Evolutionary conservation across 1,140 invertebrate species (phyloP).

Genomic region (Calephelis virginiensis): DNA sequence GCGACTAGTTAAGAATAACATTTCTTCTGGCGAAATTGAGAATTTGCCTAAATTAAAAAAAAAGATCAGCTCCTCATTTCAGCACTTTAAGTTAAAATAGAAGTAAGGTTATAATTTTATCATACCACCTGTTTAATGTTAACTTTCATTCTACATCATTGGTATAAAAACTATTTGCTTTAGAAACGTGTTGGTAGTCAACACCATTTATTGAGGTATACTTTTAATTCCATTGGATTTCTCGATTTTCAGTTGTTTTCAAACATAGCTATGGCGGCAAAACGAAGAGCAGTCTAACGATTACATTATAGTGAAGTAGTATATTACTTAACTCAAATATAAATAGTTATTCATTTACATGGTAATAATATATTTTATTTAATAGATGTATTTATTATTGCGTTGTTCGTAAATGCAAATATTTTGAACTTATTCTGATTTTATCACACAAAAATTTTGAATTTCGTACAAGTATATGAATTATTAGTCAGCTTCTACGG

Average conservation of each 20-base stretch:
- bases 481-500: constrained; percentile 51
- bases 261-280: not conserved
- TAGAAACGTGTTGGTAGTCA: too few relatives aligned
- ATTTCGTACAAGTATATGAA: constrained; percentile 2
- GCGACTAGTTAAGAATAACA: too few relatives aligned
- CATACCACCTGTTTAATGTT: too few relatives aligned
- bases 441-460: constrained; percentile 16
- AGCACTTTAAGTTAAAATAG: too few relatives aligned
- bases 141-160: too few relatives aligned
- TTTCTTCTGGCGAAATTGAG: too few relatives aligned
- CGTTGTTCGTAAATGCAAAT: constrained; percentile 16
- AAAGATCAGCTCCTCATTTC: too few relatives aligned
- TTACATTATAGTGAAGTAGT: not conserved
- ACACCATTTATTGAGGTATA: too few relatives aligned
- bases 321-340: constrained; percentile 1
- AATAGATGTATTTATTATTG: not conserved
- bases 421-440: constrained; percentile 5
- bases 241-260: not conserved
- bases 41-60: too few relatives aligned
- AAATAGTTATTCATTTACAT: not conserved
- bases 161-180: too few relatives aligned
- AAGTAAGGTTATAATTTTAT: too few relatives aligned
- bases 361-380: not conserved
- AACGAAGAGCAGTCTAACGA: constrained; percentile 1
- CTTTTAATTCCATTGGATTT: not conserved